Conservation (phyloP, 2,113 vertebrate genomes). For the Ciconia boyciana region DNA sequence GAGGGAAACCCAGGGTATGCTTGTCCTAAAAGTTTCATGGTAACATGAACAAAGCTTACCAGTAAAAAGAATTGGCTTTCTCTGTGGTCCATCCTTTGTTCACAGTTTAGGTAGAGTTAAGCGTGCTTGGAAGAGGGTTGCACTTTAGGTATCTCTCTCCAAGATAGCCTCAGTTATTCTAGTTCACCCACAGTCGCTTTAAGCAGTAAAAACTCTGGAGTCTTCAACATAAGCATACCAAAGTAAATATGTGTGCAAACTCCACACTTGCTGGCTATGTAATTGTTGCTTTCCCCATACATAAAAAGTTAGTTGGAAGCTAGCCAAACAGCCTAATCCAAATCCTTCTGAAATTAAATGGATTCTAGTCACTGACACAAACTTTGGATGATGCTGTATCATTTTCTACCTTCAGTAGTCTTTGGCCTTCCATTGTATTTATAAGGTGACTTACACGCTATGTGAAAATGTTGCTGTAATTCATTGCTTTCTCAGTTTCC, state of each 20-base stretch:
- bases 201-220: neutral
- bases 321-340: neutral
- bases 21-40: neutral
- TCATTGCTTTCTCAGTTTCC: neutral
- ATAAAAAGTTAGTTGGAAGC: neutral
- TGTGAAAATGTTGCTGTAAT: neutral
- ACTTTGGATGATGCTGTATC: neutral
- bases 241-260: neutral
- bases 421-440: neutral
- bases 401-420: neutral
- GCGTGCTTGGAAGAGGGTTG: neutral
- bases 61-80: neutral
- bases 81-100: neutral
- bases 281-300: neutral
- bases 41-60: neutral
- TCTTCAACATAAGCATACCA: neutral
- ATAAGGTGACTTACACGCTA: accelerated
- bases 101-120: neutral
- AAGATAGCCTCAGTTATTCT: neutral
- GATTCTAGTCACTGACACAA: neutral
- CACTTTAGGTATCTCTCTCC: neutral
- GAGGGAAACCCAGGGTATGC: neutral
- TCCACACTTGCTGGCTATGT: neutral
- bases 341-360: neutral
- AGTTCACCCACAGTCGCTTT: neutral